phyloP scores from a whole-genome alignment of 2,888 invertebrate species.

The Lysandra coridon region DNA sequence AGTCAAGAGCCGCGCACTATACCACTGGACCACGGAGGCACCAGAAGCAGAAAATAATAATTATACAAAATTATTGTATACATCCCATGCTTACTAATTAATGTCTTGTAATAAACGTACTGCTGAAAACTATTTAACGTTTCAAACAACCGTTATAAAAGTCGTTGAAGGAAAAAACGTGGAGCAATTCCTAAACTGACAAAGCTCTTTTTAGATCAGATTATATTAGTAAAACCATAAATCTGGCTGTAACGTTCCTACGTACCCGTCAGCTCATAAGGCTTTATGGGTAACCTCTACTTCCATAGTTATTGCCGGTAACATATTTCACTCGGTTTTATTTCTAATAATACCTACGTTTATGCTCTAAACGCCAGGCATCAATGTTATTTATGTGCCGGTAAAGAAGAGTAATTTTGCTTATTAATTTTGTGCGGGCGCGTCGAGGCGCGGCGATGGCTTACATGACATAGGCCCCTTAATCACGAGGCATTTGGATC shows the following conservation, averaged over 20 bases:
- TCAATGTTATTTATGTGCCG: conserved; percentile 72
- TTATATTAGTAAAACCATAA: conserved; percentile 22
- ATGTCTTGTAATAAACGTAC: no score
- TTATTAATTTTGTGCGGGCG: conserved; percentile 72
- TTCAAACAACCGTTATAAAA: not conserved
- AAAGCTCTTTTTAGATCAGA: not conserved
- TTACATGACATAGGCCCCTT: conserved; percentile 63
- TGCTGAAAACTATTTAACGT: no score
- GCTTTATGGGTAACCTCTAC: conserved; percentile 21
- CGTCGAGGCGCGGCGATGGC: conserved; percentile 62
- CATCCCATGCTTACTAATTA: no score
- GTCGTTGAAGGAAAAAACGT: not conserved
- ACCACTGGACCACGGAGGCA: no score
- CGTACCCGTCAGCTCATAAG: conserved; percentile 22
- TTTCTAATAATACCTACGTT: conserved; percentile 46
- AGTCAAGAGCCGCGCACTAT: no score
- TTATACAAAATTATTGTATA: no score
- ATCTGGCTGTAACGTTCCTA: not conserved
- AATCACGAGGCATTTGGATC: conserved; percentile 53
- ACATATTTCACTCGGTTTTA: conserved; percentile 39
- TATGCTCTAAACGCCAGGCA: conserved; percentile 66
- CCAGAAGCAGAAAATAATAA: no score
- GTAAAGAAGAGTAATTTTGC: conserved; percentile 71
- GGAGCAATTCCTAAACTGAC: not conserved
- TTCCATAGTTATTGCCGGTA: conserved; percentile 33